Conservation (phyloP, 2,113 vertebrate genomes). For the Ondatra zibethicus region DNA sequence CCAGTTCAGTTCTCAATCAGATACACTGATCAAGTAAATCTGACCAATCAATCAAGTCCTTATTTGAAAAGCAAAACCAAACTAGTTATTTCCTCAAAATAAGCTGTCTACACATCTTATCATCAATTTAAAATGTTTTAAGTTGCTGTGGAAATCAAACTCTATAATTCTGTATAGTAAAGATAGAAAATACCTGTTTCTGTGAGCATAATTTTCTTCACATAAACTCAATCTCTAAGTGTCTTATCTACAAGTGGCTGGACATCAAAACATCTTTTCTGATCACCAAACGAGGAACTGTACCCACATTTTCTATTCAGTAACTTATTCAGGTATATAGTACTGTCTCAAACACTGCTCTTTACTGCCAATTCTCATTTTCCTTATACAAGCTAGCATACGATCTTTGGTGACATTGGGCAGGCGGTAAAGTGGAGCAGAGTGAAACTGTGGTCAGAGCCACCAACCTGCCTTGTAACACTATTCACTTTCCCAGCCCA, state of each 20-base stretch:
- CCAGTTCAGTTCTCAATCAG: slow-evolving; percentile 44
- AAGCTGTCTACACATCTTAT: slow-evolving; percentile 2
- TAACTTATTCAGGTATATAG: slow-evolving; percentile 32
- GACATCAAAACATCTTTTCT: slow-evolving; percentile 23
- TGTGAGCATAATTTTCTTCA: not conserved
- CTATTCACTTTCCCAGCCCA: not conserved
- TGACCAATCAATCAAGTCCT: slow-evolving; percentile 56
- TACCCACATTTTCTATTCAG: slow-evolving; percentile 47
- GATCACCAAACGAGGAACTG: slow-evolving; percentile 2
- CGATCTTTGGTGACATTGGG: not conserved
- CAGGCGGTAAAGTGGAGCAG: slow-evolving; percentile 2
- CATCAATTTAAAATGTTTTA: slow-evolving; percentile 36
- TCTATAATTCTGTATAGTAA: slow-evolving; percentile 24
- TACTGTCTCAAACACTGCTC: not conserved
- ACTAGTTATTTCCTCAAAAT: slow-evolving; percentile 54
- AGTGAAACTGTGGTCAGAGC: not conserved
- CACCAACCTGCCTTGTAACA: not conserved
- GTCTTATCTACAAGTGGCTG: slow-evolving; percentile 26
- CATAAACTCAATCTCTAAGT: slow-evolving; percentile 17
- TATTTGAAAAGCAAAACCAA: slow-evolving; percentile 57
- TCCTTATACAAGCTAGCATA: slow-evolving; percentile 29
- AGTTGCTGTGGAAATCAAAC: not conserved
- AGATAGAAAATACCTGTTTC: slow-evolving; percentile 13
- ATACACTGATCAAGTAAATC: slow-evolving; percentile 31
- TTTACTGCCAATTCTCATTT: slow-evolving; percentile 37